A percentile compares a stretch with the other conserved stretches of the same genome.
Conservation (phyloP, 2,113 vertebrate species). For the Phylloscopus whistleri region DNA sequence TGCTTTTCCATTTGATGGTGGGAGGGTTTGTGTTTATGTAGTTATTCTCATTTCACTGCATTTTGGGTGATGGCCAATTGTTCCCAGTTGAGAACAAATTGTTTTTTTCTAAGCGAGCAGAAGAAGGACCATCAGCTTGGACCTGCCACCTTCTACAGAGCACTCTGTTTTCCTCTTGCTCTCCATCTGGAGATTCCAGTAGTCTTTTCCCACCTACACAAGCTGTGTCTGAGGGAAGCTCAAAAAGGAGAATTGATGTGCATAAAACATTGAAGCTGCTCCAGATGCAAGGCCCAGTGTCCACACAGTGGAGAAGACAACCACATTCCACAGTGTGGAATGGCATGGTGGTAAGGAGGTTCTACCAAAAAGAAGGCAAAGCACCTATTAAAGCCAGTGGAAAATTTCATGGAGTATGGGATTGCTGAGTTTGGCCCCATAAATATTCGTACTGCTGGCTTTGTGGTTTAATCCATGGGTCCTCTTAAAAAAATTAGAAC, state of each 20-base stretch:
- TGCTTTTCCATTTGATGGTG: background rate
- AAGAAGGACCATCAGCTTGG: background rate
- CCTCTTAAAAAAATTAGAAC: background rate
- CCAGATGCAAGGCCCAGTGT: background rate
- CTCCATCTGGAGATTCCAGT: background rate
- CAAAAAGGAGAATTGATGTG: background rate
- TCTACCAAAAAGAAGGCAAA: background rate
- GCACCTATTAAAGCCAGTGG: background rate
- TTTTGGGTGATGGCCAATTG: background rate
- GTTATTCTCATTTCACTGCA: background rate
- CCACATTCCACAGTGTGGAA: background rate
- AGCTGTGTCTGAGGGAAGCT: background rate
- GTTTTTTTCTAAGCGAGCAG: background rate
- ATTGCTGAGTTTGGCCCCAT: background rate
- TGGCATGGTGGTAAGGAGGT: background rate
- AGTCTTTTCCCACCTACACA: background rate
- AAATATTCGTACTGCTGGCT: background rate
- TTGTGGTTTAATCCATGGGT: background rate
- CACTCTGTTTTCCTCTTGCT: background rate
- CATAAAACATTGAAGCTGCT: background rate
- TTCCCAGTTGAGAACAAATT: background rate
- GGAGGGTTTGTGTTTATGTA: background rate
- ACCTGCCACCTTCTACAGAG: background rate
- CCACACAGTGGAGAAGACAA: background rate
- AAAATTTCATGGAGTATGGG: background rate